Conservation (phyloP, 2,888 invertebrate genomes). For the Phortica magna region DNA sequence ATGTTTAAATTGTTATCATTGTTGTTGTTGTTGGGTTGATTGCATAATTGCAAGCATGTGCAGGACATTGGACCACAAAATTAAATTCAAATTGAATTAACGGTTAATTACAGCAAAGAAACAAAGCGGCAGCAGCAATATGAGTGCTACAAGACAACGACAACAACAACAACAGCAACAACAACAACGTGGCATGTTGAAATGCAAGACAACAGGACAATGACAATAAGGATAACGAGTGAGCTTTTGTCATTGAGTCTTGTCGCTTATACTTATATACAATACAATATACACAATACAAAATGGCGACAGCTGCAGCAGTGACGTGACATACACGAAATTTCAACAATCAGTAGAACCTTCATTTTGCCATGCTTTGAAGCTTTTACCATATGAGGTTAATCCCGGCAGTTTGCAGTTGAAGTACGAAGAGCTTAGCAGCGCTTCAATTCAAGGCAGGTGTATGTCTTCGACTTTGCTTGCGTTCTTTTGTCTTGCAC, state of each 20-base stretch:
- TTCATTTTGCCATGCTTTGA: too few relatives aligned
- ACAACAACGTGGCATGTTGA: too few relatives aligned
- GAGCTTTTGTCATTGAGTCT: too few relatives aligned
- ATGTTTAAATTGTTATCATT: neutral
- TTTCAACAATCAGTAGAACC: neutral
- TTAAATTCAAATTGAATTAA: constrained; percentile 51
- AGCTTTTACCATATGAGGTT: too few relatives aligned
- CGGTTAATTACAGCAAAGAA: constrained; percentile 35
- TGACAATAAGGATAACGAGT: too few relatives aligned
- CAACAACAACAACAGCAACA: too few relatives aligned
- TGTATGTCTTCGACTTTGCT: neutral
- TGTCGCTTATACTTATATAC: neutral
- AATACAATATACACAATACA: neutral
- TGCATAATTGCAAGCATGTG: constrained; percentile 25
- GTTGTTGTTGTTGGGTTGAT: neutral
- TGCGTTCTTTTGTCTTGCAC: too few relatives aligned
- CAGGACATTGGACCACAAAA: constrained; percentile 41
- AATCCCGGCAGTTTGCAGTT: too few relatives aligned
- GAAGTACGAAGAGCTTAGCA: too few relatives aligned
- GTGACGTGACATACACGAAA: neutral
- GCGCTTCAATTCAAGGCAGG: too few relatives aligned
- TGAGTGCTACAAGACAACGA: too few relatives aligned
- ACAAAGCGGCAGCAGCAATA: neutral
- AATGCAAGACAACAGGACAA: too few relatives aligned
- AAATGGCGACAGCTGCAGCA: constrained; percentile 1